phyloP scores from a whole-genome alignment of 2,113 vertebrate genomes.

The Semnornis frantzii region DNA sequence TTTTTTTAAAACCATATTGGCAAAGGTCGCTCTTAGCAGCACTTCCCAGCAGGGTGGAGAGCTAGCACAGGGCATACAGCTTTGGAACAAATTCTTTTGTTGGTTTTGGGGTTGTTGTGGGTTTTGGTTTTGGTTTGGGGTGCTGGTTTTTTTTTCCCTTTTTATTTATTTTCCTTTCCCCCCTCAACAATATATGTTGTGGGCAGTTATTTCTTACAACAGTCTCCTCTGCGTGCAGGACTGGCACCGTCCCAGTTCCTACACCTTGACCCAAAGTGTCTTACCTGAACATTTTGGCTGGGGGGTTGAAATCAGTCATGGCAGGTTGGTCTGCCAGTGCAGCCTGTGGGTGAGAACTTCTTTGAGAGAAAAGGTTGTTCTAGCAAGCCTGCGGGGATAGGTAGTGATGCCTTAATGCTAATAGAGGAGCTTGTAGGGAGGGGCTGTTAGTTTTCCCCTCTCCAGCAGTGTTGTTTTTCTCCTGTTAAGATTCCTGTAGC shows the following conservation, averaged over 20 bases:
- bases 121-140: rapidly evolving
- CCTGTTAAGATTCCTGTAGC: neutral
- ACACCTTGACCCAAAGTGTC: neutral
- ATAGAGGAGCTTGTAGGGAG: neutral
- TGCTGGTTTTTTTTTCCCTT: neutral
- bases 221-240: neutral
- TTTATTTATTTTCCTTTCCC: too few species aligned
- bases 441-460: neutral
- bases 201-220: neutral
- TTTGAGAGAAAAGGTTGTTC: neutral
- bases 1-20: neutral
- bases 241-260: neutral
- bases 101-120: too few species aligned
- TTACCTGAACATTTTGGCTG: rapidly evolving
- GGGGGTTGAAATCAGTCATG: neutral
- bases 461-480: neutral
- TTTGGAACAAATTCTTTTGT: too few species aligned
- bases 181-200: neutral
- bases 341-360: neutral
- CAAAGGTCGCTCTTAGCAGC: neutral
- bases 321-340: neutral
- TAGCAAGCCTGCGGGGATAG: neutral
- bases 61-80: neutral
- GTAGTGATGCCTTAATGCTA: neutral
- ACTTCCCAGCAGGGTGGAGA: neutral